Base-by-base conservation (phyloP, 2,888 invertebrate genomes). In the Parnassius apollo region DNA sequence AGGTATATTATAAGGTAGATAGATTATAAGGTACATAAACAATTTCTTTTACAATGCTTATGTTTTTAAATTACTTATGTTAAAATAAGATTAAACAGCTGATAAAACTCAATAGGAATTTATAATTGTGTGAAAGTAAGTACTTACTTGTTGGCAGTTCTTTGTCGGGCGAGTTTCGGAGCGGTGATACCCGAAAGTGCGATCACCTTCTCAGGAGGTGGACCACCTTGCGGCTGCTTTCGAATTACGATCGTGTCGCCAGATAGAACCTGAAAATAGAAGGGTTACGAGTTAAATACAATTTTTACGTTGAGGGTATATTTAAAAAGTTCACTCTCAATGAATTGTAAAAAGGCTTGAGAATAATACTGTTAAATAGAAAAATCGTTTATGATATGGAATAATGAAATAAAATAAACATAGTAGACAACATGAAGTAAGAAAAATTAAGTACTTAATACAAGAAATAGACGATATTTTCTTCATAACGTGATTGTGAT, bases 221-320 rank as follows among this genome's bases (percentile, higher is more conserved):
- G 98, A 48, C 97, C 97, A 18, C 98, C 97, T 79, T 94, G 94
- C 0, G 96, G 96, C 69, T 95, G 93, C 67, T 95, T 98, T 78
- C 98, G 94, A 74, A 99, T 96, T 57, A 98, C 95, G 65, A 99
- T 94, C 64, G 98, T 96, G 91, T 99, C 99, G 64, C 99, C 99
- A 66, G 99, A 99, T 67, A 98, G 93, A 68, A 99, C 96, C 99
- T 99, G 74, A 51, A 71, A 72, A 65, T 62, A 72, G n/a, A 13
- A 3, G 18, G 2, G 13, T 49, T 49, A 49, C 13, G 4, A 13
- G 13, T 49, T 11, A 13, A 13, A 2, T 9, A 49, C 13, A 2
- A 49, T 49, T 48, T 49, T 57, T 54, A 59, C n/a, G 56, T 35
- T 35, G 35, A 35, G 7, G 4, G 35, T 35, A 7, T 35, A 35